These are phyloP conservation scores for Tetragonisca angustula DNA, from an alignment of 2,888 invertebrate species.

Conservation along the genomic window DNA sequence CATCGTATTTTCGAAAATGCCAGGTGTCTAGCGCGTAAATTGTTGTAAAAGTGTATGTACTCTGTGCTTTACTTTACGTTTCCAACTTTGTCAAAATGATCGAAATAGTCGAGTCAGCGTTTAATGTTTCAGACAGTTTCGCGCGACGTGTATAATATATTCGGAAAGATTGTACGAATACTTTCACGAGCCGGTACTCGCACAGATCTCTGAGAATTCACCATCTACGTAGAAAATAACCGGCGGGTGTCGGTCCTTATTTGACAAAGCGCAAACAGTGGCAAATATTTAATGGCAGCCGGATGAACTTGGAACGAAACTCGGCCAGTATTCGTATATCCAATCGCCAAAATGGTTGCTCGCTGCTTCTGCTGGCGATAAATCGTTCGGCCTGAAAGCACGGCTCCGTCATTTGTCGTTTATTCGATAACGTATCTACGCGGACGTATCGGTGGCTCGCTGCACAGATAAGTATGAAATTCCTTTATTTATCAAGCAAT, in stretches of 20 bases:
- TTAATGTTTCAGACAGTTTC: no score
- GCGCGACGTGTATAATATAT: no score
- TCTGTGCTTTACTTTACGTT: no score
- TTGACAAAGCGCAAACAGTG: not conserved
- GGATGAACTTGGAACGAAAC: constrained; percentile 25
- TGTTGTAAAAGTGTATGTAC: no score
- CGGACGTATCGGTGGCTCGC: constrained; percentile 49
- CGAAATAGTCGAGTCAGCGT: no score
- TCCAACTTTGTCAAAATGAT: no score
- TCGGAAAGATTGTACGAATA: no score
- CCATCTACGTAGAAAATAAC: not conserved
- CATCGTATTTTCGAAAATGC: no score
- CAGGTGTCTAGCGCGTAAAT: no score
- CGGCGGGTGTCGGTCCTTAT: not conserved
- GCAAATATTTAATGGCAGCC: constrained; percentile 34
- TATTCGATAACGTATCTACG: constrained; percentile 48
- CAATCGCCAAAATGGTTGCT: constrained; percentile 9
- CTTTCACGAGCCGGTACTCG: not conserved
- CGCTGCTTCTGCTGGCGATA: constrained; percentile 57
- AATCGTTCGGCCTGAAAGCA: constrained; percentile 68
- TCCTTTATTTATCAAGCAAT: constrained; percentile 81
- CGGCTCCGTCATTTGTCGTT: constrained; percentile 63
- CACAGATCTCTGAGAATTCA: not conserved
- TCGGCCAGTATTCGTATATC: constrained; percentile 2
- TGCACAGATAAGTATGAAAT: constrained; percentile 66